Evolutionary conservation across 2,797 vertebrate genomes (phyloP).

Genomic region (Sparidentex hasta): DNA sequence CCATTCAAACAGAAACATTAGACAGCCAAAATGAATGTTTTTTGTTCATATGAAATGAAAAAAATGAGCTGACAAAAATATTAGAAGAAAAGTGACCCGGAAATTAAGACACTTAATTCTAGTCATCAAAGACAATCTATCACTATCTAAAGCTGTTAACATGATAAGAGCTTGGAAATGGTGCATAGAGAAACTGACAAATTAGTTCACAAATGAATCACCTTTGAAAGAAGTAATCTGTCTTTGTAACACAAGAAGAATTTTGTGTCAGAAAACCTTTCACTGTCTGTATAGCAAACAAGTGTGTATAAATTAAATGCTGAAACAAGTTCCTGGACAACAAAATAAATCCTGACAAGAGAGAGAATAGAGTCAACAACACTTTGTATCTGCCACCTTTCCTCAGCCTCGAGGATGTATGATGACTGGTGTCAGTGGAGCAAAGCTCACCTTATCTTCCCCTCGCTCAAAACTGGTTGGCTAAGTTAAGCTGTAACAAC

Average conservation of each 20-base stretch:
- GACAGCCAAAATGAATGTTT: not conserved
- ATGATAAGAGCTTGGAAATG: not conserved
- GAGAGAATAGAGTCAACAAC: not conserved
- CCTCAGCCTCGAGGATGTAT: conserved; percentile 42
- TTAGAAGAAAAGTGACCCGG: not conserved
- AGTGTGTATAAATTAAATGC: not conserved
- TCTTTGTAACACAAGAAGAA: too few species aligned
- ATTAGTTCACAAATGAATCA: not conserved
- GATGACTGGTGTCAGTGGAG: conserved; percentile 31
- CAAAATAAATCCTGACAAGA: conserved; percentile 7
- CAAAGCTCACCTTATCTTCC: conserved; percentile 52
- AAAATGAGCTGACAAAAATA: not conserved
- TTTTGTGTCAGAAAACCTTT: too few species aligned
- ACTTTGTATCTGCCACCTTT: not conserved
- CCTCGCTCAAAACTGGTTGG: conserved; percentile 42
- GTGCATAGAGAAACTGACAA: not conserved
- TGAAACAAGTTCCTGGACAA: not conserved
- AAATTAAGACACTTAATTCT: not conserved
- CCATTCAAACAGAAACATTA: conserved; percentile 2
- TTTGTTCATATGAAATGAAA: not conserved
- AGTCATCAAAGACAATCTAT: not conserved
- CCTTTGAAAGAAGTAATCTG: not conserved
- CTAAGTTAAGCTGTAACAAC: conserved; percentile 59
- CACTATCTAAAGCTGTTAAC: not conserved
- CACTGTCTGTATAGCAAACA: not conserved